phyloP scores from a whole-genome alignment of 2,888 invertebrate species.

The Odontothrips loti region DNA sequence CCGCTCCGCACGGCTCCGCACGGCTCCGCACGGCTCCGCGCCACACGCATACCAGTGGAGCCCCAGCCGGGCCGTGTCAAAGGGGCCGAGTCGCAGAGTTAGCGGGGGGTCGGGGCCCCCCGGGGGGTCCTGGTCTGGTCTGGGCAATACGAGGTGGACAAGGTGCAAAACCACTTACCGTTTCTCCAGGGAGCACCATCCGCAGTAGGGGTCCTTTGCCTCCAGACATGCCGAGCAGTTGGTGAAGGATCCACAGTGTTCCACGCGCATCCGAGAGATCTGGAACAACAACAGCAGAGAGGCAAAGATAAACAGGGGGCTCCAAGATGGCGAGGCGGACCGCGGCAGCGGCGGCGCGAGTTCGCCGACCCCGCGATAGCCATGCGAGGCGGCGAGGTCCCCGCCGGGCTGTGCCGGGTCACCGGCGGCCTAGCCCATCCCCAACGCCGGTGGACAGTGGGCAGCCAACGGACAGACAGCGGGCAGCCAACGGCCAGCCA shows the following conservation, averaged over 20 bases:
- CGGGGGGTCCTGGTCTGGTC: background rate
- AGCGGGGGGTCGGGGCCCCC: background rate
- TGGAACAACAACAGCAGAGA: conserved; percentile 44
- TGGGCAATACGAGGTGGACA: background rate
- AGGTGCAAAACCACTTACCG: conserved; percentile 48
- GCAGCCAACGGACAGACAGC: no score
- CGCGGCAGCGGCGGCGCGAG: no score
- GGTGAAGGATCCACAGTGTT: conserved; percentile 78
- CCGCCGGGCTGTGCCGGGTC: no score
- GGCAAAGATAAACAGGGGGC: background rate
- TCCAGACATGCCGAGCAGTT: conserved; percentile 86
- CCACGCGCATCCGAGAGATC: conserved; percentile 74
- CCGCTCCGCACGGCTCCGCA: no score
- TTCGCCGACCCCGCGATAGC: no score
- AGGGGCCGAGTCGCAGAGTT: background rate
- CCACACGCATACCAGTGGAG: background rate
- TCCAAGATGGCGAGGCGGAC: background rate
- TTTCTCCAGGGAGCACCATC: conserved; percentile 92
- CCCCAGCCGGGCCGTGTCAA: background rate
- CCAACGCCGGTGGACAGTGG: no score
- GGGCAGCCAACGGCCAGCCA: no score
- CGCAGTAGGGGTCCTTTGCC: conserved; percentile 89
- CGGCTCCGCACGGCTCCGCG: no score
- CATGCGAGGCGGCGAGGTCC: no score
- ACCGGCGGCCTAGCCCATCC: no score